Evolutionary conservation across 2,888 invertebrate genomes (phyloP), one percentile per base, ranked within the genome.

Genomic region (Rutpela maculata): DNA sequence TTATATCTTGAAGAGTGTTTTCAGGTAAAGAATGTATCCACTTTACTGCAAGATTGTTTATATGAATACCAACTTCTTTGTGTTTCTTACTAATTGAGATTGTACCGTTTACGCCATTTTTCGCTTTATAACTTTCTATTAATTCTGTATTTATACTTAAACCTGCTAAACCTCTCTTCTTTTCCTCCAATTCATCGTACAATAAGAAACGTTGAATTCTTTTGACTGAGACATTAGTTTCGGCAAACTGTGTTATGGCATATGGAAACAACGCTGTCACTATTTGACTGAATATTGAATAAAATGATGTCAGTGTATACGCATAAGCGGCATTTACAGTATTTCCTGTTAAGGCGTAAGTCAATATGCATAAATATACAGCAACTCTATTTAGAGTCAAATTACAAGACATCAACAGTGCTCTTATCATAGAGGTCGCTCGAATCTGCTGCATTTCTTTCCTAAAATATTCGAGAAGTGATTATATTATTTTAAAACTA

Each of bases 371-470:
- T 71, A 96, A 92, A 87, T 95, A 96, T n/a, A 97, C 91, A 0
- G 97, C 95, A 56, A 96, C 92, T 81, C 97, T 93, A 85, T 96
- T 95, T 0, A 97, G 95, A 87, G 96, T 97, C 66, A 97, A 94
- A 85, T 92, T 88, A 78, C 92, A 88, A 0, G 94, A 93, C 38
- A 93, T 90, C 15, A 93, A 93, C 81, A 94, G 92, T 0, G 93
- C 94, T 85, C 92, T 91, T 74, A 94, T 91, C 88, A 93, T 93
- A 0, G 94, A 93, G 9, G 93, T 93, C 31, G 91, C 89, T 81
- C 92, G 90, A 72, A 95, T 91, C 76, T 93, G 92, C 74, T 91
- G 90, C n/a, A 96, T 92, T 90, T 96, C 96, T 76, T 92, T 88
- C 85, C 95, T 96, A 56, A 62, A 82, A 83, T 35, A 50, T n/a